Conservation (phyloP, 2,113 vertebrate genomes). For the Hippocampus guttulatus region DNA sequence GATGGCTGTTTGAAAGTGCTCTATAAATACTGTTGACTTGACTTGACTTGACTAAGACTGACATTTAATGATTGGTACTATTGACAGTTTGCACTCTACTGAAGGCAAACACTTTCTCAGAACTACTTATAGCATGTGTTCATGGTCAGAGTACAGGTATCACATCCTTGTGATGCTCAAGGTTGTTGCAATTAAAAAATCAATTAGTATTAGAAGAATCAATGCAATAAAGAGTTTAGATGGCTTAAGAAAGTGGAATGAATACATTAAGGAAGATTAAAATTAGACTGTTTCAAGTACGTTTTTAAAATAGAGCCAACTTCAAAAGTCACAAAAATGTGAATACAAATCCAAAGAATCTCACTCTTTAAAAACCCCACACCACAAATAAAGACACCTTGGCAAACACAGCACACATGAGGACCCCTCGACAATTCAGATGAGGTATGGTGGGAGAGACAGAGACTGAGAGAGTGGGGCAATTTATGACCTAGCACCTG, state of each 20-base stretch:
- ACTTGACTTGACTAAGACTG: too few species aligned
- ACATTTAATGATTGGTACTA: neutral
- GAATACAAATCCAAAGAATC: too few species aligned
- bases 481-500: too few species aligned
- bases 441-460: too few species aligned
- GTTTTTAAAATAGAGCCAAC: neutral
- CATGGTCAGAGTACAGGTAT: slow-evolving; percentile 28
- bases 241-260: neutral
- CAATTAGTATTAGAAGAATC: slow-evolving; percentile 26
- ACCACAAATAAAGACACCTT: too few species aligned
- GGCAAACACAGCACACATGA: too few species aligned
- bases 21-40: too few species aligned
- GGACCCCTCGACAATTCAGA: too few species aligned
- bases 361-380: too few species aligned
- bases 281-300: neutral
- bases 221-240: slow-evolving; percentile 6
- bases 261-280: neutral
- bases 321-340: too few species aligned
- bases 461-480: too few species aligned
- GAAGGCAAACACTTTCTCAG: slow-evolving; percentile 19
- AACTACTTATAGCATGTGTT: slow-evolving; percentile 22
- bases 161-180: slow-evolving; percentile 13
- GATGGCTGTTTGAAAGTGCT: too few species aligned
- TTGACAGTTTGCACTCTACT: slow-evolving; percentile 25
- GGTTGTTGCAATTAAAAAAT: slow-evolving; percentile 8